phyloP scores from a whole-genome alignment of 2,888 invertebrate genomes.

The Lasioglossum malachurum region DNA sequence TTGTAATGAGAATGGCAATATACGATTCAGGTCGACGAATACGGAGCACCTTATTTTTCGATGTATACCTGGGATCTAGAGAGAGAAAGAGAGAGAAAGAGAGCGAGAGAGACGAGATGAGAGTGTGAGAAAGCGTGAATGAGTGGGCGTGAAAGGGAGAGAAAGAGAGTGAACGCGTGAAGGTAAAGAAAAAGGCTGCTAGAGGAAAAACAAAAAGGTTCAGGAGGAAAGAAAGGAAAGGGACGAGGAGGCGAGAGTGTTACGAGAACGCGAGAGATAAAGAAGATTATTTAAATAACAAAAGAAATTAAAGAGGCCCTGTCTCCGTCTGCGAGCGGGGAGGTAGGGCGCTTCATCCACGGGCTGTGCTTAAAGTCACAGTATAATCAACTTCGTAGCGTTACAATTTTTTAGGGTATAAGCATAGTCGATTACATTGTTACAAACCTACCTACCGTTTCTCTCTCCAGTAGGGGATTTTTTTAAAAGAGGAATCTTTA shows the following conservation, averaged over 20 bases:
- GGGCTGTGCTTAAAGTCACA: conserved; percentile 81
- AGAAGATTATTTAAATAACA: conserved; percentile 41
- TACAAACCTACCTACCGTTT: conserved; percentile 77
- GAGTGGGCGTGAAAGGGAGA: conserved; percentile 32
- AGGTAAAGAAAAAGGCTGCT: conserved; percentile 37
- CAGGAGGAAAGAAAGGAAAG: background rate
- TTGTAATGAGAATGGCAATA: conserved; percentile 37
- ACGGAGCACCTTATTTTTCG: conserved; percentile 45
- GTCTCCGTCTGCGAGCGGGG: conserved; percentile 34
- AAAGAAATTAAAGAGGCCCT: conserved; percentile 54
- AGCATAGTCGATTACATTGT: conserved; percentile 76
- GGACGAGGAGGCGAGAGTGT: background rate
- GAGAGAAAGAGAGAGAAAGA: conserved; percentile 29
- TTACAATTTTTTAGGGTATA: conserved; percentile 67
- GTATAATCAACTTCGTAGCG: conserved; percentile 79
- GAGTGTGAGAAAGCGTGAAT: conserved; percentile 23
- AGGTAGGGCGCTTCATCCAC: conserved; percentile 74
- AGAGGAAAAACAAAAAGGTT: conserved; percentile 40
- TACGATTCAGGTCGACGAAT: conserved; percentile 47
- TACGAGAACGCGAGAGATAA: background rate
- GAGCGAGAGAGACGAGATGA: conserved; percentile 18
- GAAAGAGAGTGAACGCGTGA: conserved; percentile 52
- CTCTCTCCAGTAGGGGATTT: conserved; percentile 77
- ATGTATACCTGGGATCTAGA: conserved; percentile 39
- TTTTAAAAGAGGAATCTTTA: conserved; percentile 76